Percentiles rank a stretch among this genome's conserved stretches.
phyloP scores from a whole-genome alignment of 2,888 invertebrate species.

The Anodontia alba region DNA sequence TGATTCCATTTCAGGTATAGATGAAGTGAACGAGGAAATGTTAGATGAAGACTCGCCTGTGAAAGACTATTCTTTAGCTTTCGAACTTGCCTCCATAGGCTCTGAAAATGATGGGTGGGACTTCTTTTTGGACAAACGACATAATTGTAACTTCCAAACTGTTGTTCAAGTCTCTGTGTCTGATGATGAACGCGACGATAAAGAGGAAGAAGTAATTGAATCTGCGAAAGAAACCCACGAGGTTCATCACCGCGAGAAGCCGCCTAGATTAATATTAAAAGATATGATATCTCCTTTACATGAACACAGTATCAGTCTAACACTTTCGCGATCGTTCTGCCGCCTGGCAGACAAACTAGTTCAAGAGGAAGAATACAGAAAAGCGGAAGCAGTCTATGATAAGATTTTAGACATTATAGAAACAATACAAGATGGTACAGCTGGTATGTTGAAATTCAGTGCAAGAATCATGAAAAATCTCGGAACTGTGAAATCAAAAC shows the following conservation, averaged over 20 bases:
- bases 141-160: constrained; percentile 72
- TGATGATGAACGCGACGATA: constrained; percentile 37
- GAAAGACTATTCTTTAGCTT: constrained; percentile 74
- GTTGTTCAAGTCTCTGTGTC: constrained; percentile 68
- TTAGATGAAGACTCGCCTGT: constrained; percentile 65
- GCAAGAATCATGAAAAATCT: constrained; percentile 79
- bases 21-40: constrained; percentile 65
- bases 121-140: constrained; percentile 75
- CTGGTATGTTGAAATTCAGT: constrained; percentile 75
- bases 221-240: constrained; percentile 43
- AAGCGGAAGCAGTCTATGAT: constrained; percentile 77
- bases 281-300: constrained; percentile 76
- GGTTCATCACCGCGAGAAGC: constrained; percentile 41
- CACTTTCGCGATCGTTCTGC: constrained; percentile 74
- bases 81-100: constrained; percentile 73
- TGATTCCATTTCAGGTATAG: constrained; percentile 47
- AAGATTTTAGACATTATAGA: constrained; percentile 78
- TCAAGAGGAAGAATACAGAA: constrained; percentile 72
- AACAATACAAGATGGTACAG: constrained; percentile 79
- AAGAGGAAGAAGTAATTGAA: constrained; percentile 39
- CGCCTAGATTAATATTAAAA: constrained; percentile 34
- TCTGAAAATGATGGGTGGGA: constrained; percentile 77
- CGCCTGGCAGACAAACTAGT: constrained; percentile 75
- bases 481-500: constrained; percentile 78
- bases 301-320: constrained; percentile 75